phyloP scores from a whole-genome alignment of 2,888 invertebrate genomes.

The Caenorhabditis becei region DNA sequence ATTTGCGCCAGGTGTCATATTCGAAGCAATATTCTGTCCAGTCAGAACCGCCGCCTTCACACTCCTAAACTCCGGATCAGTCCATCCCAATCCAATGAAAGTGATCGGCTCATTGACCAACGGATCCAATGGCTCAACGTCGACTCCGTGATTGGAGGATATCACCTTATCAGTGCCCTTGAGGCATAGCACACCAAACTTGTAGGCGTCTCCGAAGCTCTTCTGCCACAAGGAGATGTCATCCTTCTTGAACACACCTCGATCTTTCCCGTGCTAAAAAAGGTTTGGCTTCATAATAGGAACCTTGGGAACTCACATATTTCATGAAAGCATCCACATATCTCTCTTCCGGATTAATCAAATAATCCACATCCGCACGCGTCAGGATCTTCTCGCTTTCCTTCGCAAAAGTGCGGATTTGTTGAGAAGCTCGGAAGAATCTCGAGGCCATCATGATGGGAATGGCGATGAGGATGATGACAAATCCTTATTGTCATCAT shows the following conservation, averaged over 20 bases:
- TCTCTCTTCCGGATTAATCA: neutral
- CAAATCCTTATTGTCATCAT: no score
- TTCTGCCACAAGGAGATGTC: neutral
- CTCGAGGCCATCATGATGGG: no score
- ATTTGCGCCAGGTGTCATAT: neutral
- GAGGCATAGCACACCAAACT: neutral
- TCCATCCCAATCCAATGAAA: conserved; percentile 38
- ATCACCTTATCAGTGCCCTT: neutral
- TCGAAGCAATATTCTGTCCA: neutral
- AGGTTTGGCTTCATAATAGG: neutral
- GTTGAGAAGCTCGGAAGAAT: no score
- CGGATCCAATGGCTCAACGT: neutral
- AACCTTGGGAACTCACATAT: neutral
- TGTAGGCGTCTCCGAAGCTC: neutral
- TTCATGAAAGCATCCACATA: neutral
- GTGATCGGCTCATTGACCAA: neutral
- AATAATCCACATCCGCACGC: neutral
- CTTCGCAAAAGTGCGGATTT: no score
- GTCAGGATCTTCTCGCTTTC: neutral
- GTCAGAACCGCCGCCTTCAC: neutral
- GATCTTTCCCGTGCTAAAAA: neutral
- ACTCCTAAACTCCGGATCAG: conserved; percentile 3
- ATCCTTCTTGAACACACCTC: neutral
- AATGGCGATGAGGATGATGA: no score
- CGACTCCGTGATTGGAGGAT: neutral